Evolutionary conservation across 64 coral and sea anemone species (phyloP), one percentile per base, ranked within the genome.

Genomic region (Montipora sp.): DNA sequence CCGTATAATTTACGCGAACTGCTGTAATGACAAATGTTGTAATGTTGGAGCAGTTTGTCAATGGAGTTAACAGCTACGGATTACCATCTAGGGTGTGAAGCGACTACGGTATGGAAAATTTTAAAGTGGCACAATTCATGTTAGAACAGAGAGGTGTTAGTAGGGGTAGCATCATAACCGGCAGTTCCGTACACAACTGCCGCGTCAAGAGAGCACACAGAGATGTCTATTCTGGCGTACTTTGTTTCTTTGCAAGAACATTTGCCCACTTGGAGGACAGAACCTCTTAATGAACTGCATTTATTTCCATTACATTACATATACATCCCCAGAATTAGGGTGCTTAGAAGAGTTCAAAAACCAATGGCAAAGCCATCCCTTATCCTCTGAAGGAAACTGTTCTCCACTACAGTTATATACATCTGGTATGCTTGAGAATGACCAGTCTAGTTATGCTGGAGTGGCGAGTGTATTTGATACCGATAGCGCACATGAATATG

Each of bases 401-500:
- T 66, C 81, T 67, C 81, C 81, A 43, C 55, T 84, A 65, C 81
- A 84, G 45, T 66, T 84, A 65, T 68, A 66, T 15, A 66, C 81
- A 66, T 27, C n/a, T 84, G 81, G 57, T 14, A 84, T 84, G 21
- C 81, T 84, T 60, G 81, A 84, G 63, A 84, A 84, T 84, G 81
- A 84, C 5, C 11, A 57, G 53, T 57, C 53, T 8, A 57, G 53
- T 11, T 57, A 57, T 57, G 53, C 53, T 57, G 53, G 11, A 57
- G 53, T 57, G 53, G 53, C 11, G 53, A 57, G 53, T 57, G 53
- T 57, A 57, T 57, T 57, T 57, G 53, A 57, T 4, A 57, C 53
- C 53, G 53, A 57, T 3, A 57, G 11, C 11, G 53, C 53, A 57
- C 80, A 83, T 19, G 51, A 83, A 51, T 83, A 59, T 58, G 49